phyloP scores from a whole-genome alignment of 2,888 invertebrate genomes.

The Ornithoptera alexandrae region DNA sequence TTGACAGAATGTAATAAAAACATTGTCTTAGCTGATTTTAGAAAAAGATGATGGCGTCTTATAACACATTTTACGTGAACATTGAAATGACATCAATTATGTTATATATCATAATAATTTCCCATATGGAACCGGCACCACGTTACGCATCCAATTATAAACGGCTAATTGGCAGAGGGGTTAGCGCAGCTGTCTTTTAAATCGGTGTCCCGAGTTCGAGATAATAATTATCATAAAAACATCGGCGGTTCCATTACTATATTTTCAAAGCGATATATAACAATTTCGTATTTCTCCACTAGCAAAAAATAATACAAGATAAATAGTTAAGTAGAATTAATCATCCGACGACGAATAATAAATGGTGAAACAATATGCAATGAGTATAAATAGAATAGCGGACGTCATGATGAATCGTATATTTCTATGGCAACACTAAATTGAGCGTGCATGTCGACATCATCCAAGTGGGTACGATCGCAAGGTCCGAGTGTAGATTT shows the following conservation, averaged over 20 bases:
- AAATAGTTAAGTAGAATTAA: too few relatives aligned
- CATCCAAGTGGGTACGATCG: too few relatives aligned
- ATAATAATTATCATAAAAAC: conserved; percentile 16
- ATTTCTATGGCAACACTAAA: too few relatives aligned
- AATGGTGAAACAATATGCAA: too few relatives aligned
- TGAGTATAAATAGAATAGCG: too few relatives aligned
- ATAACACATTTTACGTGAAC: background rate
- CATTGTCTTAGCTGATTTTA: background rate
- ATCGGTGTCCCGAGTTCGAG: conserved; percentile 8
- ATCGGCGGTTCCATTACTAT: background rate
- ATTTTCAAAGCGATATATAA: background rate
- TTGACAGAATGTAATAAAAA: background rate
- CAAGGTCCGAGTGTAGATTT: too few relatives aligned
- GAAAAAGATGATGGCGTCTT: background rate
- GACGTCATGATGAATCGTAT: too few relatives aligned
- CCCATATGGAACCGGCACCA: background rate
- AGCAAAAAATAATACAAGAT: too few relatives aligned
- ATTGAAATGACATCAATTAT: background rate
- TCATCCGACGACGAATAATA: too few relatives aligned
- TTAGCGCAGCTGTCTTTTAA: conserved; percentile 14
- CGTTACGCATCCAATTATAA: conserved; percentile 12
- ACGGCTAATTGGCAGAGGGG: conserved; percentile 14
- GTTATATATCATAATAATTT: background rate
- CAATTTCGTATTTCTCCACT: background rate
- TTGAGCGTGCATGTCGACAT: too few relatives aligned